Evolutionary conservation across 2,113 vertebrate genomes (phyloP).

Genomic region (Penelope pileata): DNA sequence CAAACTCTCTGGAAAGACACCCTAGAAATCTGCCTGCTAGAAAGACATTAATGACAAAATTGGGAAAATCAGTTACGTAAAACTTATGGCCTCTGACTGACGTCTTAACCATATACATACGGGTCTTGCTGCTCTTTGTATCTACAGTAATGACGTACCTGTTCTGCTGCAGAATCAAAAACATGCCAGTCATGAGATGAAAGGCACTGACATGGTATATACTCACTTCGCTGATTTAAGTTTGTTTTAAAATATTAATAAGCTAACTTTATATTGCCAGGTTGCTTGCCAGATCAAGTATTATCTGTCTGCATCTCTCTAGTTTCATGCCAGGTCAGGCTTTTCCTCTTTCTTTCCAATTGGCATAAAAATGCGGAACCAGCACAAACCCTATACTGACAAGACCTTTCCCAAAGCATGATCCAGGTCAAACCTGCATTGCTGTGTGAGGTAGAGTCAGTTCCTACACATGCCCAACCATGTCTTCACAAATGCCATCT

Average conservation of each 20-base stretch:
- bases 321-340: neutral
- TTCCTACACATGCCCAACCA: neutral
- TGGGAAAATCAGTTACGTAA: neutral
- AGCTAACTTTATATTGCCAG: neutral
- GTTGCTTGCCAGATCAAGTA: neutral
- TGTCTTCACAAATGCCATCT: neutral
- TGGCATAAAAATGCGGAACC: neutral
- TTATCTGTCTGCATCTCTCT: neutral
- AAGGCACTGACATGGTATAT: neutral
- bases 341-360: neutral
- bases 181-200: neutral
- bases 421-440: neutral
- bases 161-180: neutral
- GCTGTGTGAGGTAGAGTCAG: neutral
- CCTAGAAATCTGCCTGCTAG: neutral
- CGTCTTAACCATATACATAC: neutral
- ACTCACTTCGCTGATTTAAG: neutral
- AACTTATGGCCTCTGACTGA: neutral
- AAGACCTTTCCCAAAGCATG: neutral
- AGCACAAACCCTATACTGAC: neutral
- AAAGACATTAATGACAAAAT: neutral
- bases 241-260: slow-evolving; percentile 42
- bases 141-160: neutral
- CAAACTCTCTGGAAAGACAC: neutral
- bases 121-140: neutral